These are phyloP conservation scores for Apeira syringaria DNA, from an alignment of 2,888 invertebrate genomes.

Conservation along the genomic window DNA sequence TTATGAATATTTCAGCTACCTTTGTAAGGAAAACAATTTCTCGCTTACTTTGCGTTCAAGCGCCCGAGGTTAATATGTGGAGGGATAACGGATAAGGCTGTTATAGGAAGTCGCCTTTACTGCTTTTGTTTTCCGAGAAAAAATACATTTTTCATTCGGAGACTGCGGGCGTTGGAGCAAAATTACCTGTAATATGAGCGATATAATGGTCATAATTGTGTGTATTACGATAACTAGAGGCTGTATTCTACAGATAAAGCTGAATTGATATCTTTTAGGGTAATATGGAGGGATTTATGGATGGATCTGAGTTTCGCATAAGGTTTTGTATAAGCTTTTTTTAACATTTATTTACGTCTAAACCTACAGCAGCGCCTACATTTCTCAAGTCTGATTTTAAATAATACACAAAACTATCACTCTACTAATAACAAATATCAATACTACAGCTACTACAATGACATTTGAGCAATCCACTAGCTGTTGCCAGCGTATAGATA, in stretches of 20 bases:
- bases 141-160: constrained; percentile 66
- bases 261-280: constrained; percentile 58
- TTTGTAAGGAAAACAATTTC: constrained; percentile 72
- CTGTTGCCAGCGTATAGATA: no score
- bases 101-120: constrained; percentile 65
- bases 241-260: constrained; percentile 35
- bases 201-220: constrained; percentile 57
- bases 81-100: constrained; percentile 66
- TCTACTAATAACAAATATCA: no score
- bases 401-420: no score
- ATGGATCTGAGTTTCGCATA: no score
- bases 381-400: no score
- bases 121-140: constrained; percentile 70
- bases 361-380: no score
- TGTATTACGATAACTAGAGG: constrained; percentile 46
- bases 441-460: no score
- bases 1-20: constrained; percentile 54
- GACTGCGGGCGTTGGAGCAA: constrained; percentile 49
- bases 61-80: constrained; percentile 62
- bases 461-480: no score
- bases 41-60: constrained; percentile 72
- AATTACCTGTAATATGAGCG: constrained; percentile 57
- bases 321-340: no score
- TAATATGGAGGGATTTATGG: constrained; percentile 53
- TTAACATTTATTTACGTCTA: no score